phyloP scores from a whole-genome alignment of 1,140 invertebrate species.

The Diuraphis noxia region DNA sequence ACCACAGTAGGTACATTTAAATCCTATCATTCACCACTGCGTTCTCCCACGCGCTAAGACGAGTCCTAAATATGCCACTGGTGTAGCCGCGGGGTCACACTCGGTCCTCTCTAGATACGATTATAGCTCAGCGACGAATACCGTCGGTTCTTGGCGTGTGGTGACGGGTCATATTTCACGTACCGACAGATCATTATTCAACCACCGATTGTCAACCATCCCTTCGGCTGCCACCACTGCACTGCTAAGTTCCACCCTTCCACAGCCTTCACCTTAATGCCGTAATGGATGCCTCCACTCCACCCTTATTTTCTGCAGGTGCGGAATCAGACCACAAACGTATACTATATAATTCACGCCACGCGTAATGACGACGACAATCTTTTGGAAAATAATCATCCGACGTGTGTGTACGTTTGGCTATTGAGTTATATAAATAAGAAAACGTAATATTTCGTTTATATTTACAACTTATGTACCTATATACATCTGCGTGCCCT shows the following conservation, averaged over 20 bases:
- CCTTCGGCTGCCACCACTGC: not conserved
- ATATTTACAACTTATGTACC: no score
- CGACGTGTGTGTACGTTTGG: no score
- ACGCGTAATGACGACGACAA: not conserved
- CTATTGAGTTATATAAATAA: no score
- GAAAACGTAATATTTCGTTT: no score
- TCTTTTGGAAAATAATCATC: not conserved
- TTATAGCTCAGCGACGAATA: not conserved
- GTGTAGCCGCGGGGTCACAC: not conserved
- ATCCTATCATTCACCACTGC: not conserved
- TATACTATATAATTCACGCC: not conserved
- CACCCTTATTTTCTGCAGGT: not conserved
- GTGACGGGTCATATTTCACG: constrained; percentile 42
- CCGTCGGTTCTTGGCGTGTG: not conserved
- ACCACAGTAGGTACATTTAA: not conserved
- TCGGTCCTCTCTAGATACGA: not conserved
- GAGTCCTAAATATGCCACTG: not conserved
- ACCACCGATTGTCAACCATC: constrained; percentile 29
- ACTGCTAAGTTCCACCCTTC: not conserved
- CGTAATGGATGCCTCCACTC: not conserved
- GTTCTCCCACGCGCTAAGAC: not conserved
- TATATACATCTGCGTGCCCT: no score
- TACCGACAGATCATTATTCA: constrained; percentile 32
- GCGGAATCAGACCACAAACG: not conserved
- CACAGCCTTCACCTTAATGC: not conserved